Conservation (phyloP, 2,888 invertebrate genomes). For the Papilio elwesi region DNA sequence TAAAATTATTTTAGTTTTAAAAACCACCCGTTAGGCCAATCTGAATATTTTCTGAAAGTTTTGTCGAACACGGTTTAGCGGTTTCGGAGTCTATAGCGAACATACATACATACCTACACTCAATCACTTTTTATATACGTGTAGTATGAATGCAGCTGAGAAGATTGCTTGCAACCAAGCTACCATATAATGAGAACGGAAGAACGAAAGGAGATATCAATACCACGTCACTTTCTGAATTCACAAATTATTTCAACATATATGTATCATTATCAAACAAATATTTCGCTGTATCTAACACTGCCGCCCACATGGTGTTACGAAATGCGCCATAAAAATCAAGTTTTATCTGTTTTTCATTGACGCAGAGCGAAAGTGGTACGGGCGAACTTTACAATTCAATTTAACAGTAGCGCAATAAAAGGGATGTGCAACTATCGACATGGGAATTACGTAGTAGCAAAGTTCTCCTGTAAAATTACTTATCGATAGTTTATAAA, state of each 20-base stretch:
- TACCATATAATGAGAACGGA: too few species aligned
- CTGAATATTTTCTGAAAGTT: too few species aligned
- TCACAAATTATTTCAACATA: not conserved
- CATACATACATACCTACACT: too few species aligned
- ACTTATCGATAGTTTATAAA: too few species aligned
- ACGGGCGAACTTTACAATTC: conserved; percentile 29
- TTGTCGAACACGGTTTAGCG: too few species aligned
- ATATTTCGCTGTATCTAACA: not conserved
- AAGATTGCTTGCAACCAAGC: too few species aligned
- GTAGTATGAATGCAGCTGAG: too few species aligned
- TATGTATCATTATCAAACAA: conserved; percentile 4
- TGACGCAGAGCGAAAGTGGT: conserved; percentile 45
- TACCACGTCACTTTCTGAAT: too few species aligned
- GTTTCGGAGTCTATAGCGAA: too few species aligned
- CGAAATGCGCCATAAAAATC: conserved; percentile 36
- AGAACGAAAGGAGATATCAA: too few species aligned
- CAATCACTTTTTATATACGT: too few species aligned
- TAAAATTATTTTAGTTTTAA: not conserved
- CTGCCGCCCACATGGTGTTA: conserved; percentile 23
- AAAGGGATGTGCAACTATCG: conserved; percentile 60
- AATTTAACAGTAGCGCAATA: conserved; percentile 29
- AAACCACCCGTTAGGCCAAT: too few species aligned
- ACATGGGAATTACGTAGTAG: conserved; percentile 35
- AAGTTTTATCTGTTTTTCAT: conserved; percentile 67
- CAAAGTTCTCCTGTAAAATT: not conserved